Base-by-base conservation (phyloP, 2,113 vertebrate species). In the Dipodomys merriami region DNA sequence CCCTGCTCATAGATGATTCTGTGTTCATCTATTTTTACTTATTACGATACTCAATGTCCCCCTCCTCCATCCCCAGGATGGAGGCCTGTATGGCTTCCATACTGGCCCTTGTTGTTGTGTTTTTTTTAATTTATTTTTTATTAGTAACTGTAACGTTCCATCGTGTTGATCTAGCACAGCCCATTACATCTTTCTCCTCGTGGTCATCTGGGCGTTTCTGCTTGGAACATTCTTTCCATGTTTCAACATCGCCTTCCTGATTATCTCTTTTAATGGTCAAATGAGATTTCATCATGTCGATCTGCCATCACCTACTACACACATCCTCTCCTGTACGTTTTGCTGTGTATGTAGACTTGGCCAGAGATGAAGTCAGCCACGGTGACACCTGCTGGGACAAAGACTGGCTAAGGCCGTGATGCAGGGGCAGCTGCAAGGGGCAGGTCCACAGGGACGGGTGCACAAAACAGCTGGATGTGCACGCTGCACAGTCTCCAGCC, bases 241-340 rank as follows among this genome's bases (percentile, higher is more conserved):
- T 94, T 96, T 92, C 53, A 7, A 74, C 86, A 92, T 4, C 20
- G n/a, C 29, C 68, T 89, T 96, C 95, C 93, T 91, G 92, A 27
- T 60, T 20, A 77, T 86, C 71, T 81, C 23, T 78, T 83, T 73
- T 72, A 30, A 74, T 44, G 67, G 39, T 22, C 62, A 44, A 82
- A 29, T 49, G 87, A 29, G 16, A 72, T 67, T 72, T 88, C 74
- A 74, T 49, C 12, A 15, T 39, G 73, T 69, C 91, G 93, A 65
- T 81, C 87, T 39, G 18, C 62, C 69, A 19, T 27, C 60, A 53
- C 65, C 82, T 84, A 27, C 44, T 76, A 80, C 62, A 39, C 53
- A 67, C 11, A 10, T 64, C 53, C 49, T 30, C 3, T 87, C 27
- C 1, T 15, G 29, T 30, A 27, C 53, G 7, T 65, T 71, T 60